Conservation (phyloP, 2,888 invertebrate genomes). For the Drosophila cognata region DNA sequence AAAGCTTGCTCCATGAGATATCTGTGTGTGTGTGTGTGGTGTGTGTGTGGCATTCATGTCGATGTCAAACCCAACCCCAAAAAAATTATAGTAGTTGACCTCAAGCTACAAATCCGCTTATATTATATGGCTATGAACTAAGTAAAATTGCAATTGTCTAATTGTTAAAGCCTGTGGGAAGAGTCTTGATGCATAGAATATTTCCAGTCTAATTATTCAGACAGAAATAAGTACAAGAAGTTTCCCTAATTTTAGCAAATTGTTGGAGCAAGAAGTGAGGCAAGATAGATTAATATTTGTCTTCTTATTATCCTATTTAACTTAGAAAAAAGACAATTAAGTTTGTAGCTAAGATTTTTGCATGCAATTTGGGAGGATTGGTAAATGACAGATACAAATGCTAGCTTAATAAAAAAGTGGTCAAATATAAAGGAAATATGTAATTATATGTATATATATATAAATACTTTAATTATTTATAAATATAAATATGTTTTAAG, state of each 20-base stretch:
- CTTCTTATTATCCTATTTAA: background rate
- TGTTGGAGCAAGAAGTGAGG: background rate
- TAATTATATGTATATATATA: too few species aligned
- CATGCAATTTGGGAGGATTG: background rate
- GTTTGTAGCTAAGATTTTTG: too few species aligned
- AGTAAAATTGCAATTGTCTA: background rate
- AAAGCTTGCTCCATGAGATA: constrained; percentile 34
- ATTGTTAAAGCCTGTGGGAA: background rate
- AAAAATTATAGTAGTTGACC: background rate
- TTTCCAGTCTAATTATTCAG: background rate
- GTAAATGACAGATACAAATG: background rate
- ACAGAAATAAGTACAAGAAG: rapidly evolving
- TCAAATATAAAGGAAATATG: too few species aligned
- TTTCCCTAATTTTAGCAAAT: background rate
- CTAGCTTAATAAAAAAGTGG: background rate
- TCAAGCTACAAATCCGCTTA: background rate
- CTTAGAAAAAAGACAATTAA: rapidly evolving
- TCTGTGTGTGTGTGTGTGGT: background rate
- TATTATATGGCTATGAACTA: background rate
- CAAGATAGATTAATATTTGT: background rate
- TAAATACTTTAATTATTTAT: background rate
- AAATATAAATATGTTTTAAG: rapidly evolving
- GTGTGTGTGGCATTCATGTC: background rate
- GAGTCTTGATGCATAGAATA: background rate
- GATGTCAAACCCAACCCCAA: constrained; percentile 2